phyloP scores from a whole-genome alignment of 2,113 vertebrate genomes.

The Aramus guarauna region DNA sequence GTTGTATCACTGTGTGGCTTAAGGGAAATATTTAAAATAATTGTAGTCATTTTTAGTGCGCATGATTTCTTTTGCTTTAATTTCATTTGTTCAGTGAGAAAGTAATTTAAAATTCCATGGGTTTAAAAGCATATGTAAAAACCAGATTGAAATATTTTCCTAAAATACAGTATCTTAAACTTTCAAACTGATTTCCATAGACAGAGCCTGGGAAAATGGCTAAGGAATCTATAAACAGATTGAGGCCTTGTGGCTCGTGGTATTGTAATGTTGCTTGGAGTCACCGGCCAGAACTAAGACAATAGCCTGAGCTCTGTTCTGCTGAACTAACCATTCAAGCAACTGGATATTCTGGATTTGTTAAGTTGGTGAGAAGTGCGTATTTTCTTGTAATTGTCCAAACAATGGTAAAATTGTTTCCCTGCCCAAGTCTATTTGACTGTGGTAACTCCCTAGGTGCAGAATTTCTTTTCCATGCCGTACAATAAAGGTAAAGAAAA shows the following conservation, averaged over 20 bases:
- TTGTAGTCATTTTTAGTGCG: background rate
- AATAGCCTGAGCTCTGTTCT: background rate
- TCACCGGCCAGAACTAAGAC: background rate
- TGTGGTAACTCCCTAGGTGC: background rate
- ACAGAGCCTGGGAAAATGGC: background rate
- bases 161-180: background rate
- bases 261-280: background rate
- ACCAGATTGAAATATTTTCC: background rate
- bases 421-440: background rate
- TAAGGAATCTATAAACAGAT: background rate
- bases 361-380: accelerated
- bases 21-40: background rate
- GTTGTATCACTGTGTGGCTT: background rate
- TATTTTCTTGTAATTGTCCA: background rate
- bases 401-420: background rate
- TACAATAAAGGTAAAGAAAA: background rate
- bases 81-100: background rate
- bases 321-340: background rate
- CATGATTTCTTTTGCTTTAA: background rate
- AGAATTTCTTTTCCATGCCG: background rate
- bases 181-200: background rate
- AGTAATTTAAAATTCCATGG: background rate
- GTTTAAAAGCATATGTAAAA: background rate
- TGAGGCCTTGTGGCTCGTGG: background rate
- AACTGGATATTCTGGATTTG: no score